phyloP scores from a whole-genome alignment of 2,797 vertebrate species.

The Melanotaenia parkinsoni region DNA sequence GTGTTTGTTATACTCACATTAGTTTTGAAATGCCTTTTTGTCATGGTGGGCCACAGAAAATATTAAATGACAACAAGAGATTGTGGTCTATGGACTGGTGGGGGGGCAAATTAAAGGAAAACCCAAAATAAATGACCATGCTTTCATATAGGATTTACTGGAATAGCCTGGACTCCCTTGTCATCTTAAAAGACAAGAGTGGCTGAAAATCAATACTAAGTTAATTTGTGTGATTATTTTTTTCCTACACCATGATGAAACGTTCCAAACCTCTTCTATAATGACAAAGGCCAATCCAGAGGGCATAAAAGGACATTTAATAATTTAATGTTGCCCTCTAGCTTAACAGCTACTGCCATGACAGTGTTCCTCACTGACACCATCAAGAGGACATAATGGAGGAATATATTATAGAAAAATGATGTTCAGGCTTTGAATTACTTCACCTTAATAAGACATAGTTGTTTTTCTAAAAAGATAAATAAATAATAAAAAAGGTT shows the following conservation, averaged over 20 bases:
- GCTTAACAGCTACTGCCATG: background rate
- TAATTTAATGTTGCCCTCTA: background rate
- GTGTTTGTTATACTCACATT: conserved; percentile 17
- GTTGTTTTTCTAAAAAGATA: background rate
- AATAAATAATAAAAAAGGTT: too few species aligned
- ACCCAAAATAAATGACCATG: conserved; percentile 21
- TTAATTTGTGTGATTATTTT: conserved; percentile 22
- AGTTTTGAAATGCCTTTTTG: conserved; percentile 3
- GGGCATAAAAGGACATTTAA: conserved; percentile 6
- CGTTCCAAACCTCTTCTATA: conserved; percentile 16
- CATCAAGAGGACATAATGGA: background rate
- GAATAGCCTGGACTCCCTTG: conserved; percentile 7
- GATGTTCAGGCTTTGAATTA: background rate
- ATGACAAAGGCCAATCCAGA: conserved; percentile 6
- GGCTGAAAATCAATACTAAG: conserved; percentile 41
- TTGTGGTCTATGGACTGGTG: conserved; percentile 6
- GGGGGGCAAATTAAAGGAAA: conserved; percentile 19
- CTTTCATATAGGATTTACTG: background rate
- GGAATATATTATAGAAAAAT: background rate
- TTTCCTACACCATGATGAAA: conserved; percentile 20
- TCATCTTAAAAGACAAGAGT: conserved; percentile 23
- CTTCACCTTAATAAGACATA: background rate
- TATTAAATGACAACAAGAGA: background rate
- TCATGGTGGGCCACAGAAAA: conserved; percentile 6
- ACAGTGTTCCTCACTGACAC: background rate